A percentile compares a stretch with the other conserved stretches of the same genome.
phyloP scores from a whole-genome alignment of 1,140 invertebrate species.

The Drosophila nebulosa region DNA sequence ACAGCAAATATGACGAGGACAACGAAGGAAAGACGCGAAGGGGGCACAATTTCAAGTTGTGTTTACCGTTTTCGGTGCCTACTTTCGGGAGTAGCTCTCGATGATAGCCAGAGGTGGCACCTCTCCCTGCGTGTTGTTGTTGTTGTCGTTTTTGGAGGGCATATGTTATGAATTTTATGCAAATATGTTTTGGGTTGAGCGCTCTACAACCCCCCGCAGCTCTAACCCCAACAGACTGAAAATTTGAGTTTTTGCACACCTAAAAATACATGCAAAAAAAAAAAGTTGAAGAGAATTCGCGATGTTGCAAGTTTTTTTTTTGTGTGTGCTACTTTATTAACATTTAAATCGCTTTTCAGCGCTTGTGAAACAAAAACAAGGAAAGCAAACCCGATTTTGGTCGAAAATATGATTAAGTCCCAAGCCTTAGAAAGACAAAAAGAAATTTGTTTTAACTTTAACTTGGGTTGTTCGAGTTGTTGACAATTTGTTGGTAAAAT shows the following conservation, averaged over 20 bases:
- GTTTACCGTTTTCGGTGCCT: slow-evolving; percentile 35
- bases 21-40: background rate
- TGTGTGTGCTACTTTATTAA: slow-evolving; percentile 37
- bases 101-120: slow-evolving; percentile 1
- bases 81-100: slow-evolving; percentile 13
- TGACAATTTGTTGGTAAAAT: too few relatives aligned
- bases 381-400: background rate
- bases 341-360: slow-evolving; percentile 50
- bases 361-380: background rate
- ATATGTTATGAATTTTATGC: slow-evolving; percentile 69
- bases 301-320: slow-evolving; percentile 30
- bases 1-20: slow-evolving; percentile 43
- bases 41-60: slow-evolving; percentile 4
- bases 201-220: background rate
- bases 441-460: background rate
- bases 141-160: slow-evolving; percentile 20
- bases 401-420: background rate
- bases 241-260: background rate
- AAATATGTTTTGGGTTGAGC: slow-evolving; percentile 46
- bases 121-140: background rate
- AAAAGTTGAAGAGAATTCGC: slow-evolving; percentile 42
- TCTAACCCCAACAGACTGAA: background rate
- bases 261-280: background rate
- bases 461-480: background rate
- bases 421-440: background rate